Base-by-base conservation (phyloP, 2,888 invertebrate species). In the Eledone cirrhosa region DNA sequence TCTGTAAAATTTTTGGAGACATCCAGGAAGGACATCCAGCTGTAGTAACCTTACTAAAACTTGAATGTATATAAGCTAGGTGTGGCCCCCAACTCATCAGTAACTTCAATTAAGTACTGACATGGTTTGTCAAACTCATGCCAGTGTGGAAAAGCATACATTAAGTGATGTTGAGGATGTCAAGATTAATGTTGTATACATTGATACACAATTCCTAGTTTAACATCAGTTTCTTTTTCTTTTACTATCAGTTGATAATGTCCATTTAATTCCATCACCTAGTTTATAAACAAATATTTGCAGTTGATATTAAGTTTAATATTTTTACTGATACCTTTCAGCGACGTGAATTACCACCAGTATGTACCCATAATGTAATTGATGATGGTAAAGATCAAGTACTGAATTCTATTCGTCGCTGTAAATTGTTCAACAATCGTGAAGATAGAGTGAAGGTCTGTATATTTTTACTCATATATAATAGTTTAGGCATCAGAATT, bases 291-390 rank as follows among this genome's bases (percentile, higher is more conserved):
- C 22, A 22, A 22, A 53, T 53, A 16, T 53, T 53, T 53, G 53
- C 53, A 53, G 53, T 53, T 53, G 53, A 16, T 22, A 33, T 41
- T 41, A 41, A 41, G 3, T 41, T 5, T 41, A 41, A 41, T 41
- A 53, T 63, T 63, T 14, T 63, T 7, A 27, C 63, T 24, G 63
- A 2, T 79, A 76, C 63, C 69, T 91, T 96, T 82, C 96, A 97
- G 91, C 92, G 98, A 78, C 81, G 82, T 78, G 94, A 94, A 0
- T 92, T 99, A 82, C 99, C 99, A 2, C 99, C 99, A 0, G 94
- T 99, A 80, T 99, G 99, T 77, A 99, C 99, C 0, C 99, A 99
- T 89, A 99, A 99, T 90, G 94, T 99, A 78, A 94, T 95, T 5
- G 94, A 95, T 87, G 96, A 96, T 90, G 93, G 93, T 92, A 94